Evolutionary conservation across 2,113 vertebrate species (phyloP).

Genomic region (Mormyrus lacerda): DNA sequence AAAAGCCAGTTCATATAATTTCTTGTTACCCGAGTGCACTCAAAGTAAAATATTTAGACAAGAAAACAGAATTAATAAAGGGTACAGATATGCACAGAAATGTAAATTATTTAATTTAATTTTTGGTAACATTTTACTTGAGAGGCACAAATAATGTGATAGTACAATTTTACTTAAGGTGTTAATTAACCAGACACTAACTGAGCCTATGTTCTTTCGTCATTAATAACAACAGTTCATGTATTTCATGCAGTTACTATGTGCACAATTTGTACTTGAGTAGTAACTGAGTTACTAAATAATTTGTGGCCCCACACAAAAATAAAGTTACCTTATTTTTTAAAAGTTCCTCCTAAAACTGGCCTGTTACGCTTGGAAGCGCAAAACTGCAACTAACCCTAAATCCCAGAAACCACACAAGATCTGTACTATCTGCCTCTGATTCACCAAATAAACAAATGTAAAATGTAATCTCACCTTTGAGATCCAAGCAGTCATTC

Average conservation of each 20-base stretch:
- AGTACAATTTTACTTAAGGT: background rate
- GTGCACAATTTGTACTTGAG: background rate
- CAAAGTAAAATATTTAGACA: background rate
- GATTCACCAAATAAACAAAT: background rate
- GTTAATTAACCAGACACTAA: background rate
- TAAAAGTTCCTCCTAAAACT: background rate
- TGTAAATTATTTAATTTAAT: background rate
- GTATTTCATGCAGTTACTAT: background rate
- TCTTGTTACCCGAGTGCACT: background rate
- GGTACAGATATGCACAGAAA: background rate
- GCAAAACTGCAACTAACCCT: background rate
- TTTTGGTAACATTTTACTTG: background rate
- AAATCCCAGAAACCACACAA: background rate
- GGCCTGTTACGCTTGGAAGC: background rate
- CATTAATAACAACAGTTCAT: background rate
- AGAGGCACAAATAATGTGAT: background rate
- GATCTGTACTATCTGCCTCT: background rate
- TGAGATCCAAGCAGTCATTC: slow-evolving; percentile 83
- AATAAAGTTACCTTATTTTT: background rate
- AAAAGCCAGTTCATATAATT: background rate
- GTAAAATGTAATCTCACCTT: slow-evolving; percentile 57
- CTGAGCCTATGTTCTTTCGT: background rate
- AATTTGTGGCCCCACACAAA: background rate
- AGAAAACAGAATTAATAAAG: background rate
- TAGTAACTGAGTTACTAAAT: background rate